Base-by-base conservation (phyloP, 2,113 vertebrate species). In the Lycaon pictus region DNA sequence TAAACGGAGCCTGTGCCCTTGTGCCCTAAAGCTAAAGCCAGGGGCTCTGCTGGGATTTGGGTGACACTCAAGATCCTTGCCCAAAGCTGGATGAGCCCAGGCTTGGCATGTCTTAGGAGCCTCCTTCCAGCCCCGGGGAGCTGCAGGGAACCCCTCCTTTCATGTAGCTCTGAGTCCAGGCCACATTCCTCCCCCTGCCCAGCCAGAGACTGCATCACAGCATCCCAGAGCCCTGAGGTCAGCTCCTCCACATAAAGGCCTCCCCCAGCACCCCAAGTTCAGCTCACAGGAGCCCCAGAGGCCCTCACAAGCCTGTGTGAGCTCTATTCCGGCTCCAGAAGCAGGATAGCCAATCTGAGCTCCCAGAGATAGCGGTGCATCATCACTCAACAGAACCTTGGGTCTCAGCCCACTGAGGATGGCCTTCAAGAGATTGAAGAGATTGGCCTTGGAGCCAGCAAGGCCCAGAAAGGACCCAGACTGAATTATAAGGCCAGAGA, bases 271-370 rank as follows among this genome's bases (percentile, higher is more conserved):
- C 76, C 10, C 7, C 7, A n/a, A 35, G 16, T 43, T 53, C 2
- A 0, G 22, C 60, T 79, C 12, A 15, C 29, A 60, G 60, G 3
- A 27, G 51, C 29, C 22, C 29, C 1, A 63, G 23, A 56, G 37
- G 67, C 32, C 22, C 63, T 51, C 27, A 5, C 2, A 2, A 85
- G 63, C 22, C 25, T 2, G 35, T 1, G 2, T 11, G 37, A 62
- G 37, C 37, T 72, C 63, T 60, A 3, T 3, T 55, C 43, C 7
- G 27, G 37, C 5, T 72, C 65, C 19, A 67, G 35, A 48, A 23
- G 56, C 5, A 22, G 43, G 65, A 5, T 1, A 4, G 16, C 27
- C 29, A 1, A 17, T 4, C 27, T 0, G 0, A 56, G 15, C 69
- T 37, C 16, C 53, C 4, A 2, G 82, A 65, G 27, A 17, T 0